Evolutionary conservation across 2,113 vertebrate species (phyloP), one percentile per base, ranked within the genome.

Genomic region (Ceyx margarethae): DNA sequence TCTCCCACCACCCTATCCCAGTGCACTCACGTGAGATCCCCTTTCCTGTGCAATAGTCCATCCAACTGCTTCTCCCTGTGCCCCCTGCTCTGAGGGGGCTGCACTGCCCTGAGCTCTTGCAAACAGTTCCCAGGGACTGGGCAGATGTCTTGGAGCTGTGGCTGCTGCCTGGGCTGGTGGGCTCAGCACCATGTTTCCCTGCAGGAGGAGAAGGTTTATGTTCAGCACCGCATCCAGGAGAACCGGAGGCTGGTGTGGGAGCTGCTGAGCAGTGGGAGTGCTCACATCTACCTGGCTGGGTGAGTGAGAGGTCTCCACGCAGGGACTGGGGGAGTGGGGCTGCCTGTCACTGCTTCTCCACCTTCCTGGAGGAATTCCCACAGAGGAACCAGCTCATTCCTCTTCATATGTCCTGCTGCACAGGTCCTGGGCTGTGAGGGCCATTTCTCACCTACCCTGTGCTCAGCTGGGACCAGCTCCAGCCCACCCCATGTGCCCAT

Each of bases 151-250:
- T 51, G 57, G 46, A 3, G 31, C 54, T 65, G 90, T 9, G 42
- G n/a, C 72, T 80, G 58, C 33, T 69, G 68, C 19, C 17, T 9
- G 54, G 21, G 50, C 67, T 83, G 68, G 28, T 1, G 6, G 45
- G 66, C 78, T 95, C 81, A 95, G 60, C 7, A 1, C 83, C 1
- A 5, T 73, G n/a, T 85, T 71, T 56, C n/a, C 77, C 37, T 61
- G 28, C 96, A 99, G 99, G 98, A 98, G 84, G 97, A 98, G 45
- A 99, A 99, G 87, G 95, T 99, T 11, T 99, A 99, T 1, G 99
- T 99, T 42, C 99, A 99, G 96, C 98, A 99, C 67, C 97, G 97
- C 18, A 97, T 99, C 69, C 96, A 15, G 78, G 98, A 99, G 81
- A 97, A 97, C 1, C 86, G 96, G 8, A 75, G 67, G 2, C 97